phyloP scores from a whole-genome alignment of 2,888 invertebrate genomes.

The Oscheius sp. region DNA sequence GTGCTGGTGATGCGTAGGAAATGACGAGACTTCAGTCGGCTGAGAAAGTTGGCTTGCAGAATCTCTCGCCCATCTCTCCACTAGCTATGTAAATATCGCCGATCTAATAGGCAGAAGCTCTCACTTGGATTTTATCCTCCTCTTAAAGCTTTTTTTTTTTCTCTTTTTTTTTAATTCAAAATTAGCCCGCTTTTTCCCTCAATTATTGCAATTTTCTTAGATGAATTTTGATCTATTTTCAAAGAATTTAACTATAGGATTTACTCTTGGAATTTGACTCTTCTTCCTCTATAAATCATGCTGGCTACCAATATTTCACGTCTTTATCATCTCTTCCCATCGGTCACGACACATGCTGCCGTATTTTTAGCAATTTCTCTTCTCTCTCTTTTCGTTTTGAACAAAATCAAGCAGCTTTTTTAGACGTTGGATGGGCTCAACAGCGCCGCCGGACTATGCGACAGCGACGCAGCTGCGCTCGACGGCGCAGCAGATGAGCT shows the following conservation, averaged over 20 bases:
- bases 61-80: no score
- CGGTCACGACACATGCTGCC: not conserved
- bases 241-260: not conserved
- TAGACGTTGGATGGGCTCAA: constrained; percentile 9
- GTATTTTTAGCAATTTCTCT: not conserved
- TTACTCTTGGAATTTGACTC: not conserved
- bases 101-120: no score
- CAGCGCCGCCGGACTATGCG: constrained; percentile 53
- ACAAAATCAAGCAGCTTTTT: not conserved
- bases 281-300: not conserved
- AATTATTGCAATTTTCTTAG: not conserved
- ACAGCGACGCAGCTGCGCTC: constrained; percentile 59
- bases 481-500: constrained; percentile 64
- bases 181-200: not conserved
- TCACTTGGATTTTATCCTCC: no score
- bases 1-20: no score
- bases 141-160: no score
- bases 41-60: no score
- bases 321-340: not conserved
- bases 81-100: no score
- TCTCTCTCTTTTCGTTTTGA: not conserved
- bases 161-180: no score
- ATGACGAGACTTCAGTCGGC: no score
- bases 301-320: not conserved
- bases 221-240: not conserved